phyloP scores from a whole-genome alignment of 2,888 invertebrate genomes.

The Drymonia ruficornis region DNA sequence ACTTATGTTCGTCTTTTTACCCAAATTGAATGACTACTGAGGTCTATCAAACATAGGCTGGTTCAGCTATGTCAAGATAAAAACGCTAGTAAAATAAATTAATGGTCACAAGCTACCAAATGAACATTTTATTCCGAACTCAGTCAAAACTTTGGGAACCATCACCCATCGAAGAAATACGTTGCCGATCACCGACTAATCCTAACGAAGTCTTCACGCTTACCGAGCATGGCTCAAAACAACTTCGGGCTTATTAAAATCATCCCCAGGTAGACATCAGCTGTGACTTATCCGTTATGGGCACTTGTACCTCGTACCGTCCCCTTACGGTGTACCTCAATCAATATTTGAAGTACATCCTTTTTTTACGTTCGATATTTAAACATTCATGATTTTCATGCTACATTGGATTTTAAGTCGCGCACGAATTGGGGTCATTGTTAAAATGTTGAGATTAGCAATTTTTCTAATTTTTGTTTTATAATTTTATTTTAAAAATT shows the following conservation, averaged over 20 bases:
- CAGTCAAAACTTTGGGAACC: constrained; percentile 57
- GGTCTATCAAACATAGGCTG: too few relatives aligned
- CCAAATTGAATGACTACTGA: too few relatives aligned
- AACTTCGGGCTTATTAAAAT: constrained; percentile 81
- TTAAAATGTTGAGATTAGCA: constrained; percentile 1
- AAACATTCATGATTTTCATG: constrained; percentile 27
- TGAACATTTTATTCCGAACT: too few relatives aligned
- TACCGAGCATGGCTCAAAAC: constrained; percentile 76
- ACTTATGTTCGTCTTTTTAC: too few relatives aligned
- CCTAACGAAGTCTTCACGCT: constrained; percentile 79
- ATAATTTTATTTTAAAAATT: not conserved
- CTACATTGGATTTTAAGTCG: constrained; percentile 1
- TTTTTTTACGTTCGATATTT: constrained; percentile 36
- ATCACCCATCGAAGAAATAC: constrained; percentile 42
- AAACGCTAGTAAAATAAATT: not conserved
- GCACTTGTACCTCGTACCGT: constrained; percentile 32
- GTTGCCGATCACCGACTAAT: constrained; percentile 67
- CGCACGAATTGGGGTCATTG: not conserved
- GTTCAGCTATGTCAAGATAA: too few relatives aligned
- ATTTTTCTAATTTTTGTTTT: not conserved
- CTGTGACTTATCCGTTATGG: constrained; percentile 47
- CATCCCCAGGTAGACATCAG: constrained; percentile 63
- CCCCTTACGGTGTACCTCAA: constrained; percentile 58
- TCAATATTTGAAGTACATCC: constrained; percentile 58
- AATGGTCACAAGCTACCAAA: too few relatives aligned